Evolutionary conservation across 2,113 vertebrate genomes (phyloP).

Genomic region (Plotosus lineatus): DNA sequence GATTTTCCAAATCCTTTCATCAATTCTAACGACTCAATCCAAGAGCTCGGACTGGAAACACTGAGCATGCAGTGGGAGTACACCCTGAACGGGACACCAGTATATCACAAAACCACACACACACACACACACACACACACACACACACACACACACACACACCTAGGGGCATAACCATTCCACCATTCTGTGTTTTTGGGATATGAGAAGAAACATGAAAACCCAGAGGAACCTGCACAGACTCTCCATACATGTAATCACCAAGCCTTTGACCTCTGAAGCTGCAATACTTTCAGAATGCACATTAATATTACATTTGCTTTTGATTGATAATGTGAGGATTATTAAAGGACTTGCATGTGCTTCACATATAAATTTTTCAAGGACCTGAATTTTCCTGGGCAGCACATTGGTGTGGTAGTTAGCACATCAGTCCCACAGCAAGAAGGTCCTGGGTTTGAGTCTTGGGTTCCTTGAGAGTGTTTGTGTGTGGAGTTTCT

Average conservation of each 20-base stretch:
- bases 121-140: too few relatives aligned
- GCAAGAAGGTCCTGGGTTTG: too few relatives aligned
- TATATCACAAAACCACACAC: background rate
- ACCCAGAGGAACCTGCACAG: background rate
- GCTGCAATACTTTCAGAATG: background rate
- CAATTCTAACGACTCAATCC: background rate
- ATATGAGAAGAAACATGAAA: background rate
- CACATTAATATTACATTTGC: constrained; percentile 24
- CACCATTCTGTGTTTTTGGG: background rate
- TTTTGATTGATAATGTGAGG: background rate
- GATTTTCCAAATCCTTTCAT: background rate
- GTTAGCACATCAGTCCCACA: too few relatives aligned
- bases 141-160: background rate
- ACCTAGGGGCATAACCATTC: background rate
- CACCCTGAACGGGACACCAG: background rate
- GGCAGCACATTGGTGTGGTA: too few relatives aligned
- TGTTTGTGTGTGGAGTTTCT: too few relatives aligned
- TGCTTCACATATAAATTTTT: background rate
- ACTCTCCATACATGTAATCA: background rate
- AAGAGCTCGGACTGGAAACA: background rate
- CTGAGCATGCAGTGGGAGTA: background rate
- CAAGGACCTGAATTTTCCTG: background rate
- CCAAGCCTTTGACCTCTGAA: background rate
- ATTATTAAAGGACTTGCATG: constrained; percentile 14
- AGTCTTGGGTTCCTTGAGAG: too few relatives aligned